Base-by-base conservation (phyloP, 2,113 vertebrate genomes). In the Eclectus roratus region DNA sequence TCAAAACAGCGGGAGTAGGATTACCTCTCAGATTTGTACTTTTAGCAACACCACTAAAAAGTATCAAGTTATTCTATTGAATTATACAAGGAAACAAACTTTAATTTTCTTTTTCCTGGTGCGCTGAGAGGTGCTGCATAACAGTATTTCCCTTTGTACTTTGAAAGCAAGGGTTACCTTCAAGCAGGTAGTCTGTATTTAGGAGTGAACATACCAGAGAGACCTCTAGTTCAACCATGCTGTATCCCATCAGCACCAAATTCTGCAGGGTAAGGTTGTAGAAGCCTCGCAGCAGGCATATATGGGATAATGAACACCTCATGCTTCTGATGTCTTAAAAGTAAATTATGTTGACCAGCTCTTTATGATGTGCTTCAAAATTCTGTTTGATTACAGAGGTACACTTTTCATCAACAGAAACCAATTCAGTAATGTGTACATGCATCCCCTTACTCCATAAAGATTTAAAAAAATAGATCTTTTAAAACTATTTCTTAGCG, bases 391-490 rank as follows among this genome's bases (percentile, higher is more conserved):
- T 55, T 68, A 84, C 15, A 78, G 60, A 60, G 5, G 33, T 33
- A 44, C 0, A 13, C 10, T 69, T 88, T 60, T 56, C 56, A 72
- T 33, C 27, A 84, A 56, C 9, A 72, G 43, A 79, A 95, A 64
- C 9, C 6, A 50, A 5, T 29, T 47, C 61, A 61, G 35, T 16
- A 33, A 13, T 43, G 64, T 0, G 0, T 21, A 13, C 14, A 39
- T 9, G 19, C 2, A 47, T 61, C 68, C 24, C 20, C 17, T 82
- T 72, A 72, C 28, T 46, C 56, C 39, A 14, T 31, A 39, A 84
- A 72, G 17, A 35, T 19, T 82, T 79, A 12, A 0, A 0, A 4
- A 21, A 39, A 39, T 1, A n/a, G 13, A 58, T 44, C 20, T 50
- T 85, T 89, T 91, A 65, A 0, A 77, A 17, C 13, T 47, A 24